Percentiles rank a stretch among this genome's conserved stretches.
Evolutionary conservation across 2,888 invertebrate genomes (phyloP).

Genomic region (Pristionchus exspectatus): DNA sequence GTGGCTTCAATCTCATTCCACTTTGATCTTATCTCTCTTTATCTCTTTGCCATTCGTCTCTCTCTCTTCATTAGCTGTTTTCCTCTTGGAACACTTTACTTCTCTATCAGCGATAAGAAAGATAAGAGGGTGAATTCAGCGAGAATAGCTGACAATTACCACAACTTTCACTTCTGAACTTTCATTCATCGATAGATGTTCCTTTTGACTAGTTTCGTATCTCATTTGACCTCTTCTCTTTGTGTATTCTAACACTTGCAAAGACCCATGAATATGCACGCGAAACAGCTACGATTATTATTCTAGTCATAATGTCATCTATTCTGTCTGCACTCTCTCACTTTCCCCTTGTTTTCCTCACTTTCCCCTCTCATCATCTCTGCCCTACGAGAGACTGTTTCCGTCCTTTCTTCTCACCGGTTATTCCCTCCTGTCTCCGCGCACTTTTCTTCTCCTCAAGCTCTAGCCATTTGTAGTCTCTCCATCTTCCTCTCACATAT

Average conservation of each 20-base stretch:
- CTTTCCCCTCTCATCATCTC: constrained; percentile 5
- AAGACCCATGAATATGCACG: not conserved
- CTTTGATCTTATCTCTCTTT: constrained; percentile 20
- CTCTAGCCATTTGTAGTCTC: constrained; percentile 32
- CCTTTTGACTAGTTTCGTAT: not conserved
- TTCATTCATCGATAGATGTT: not conserved
- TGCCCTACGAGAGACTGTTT: not conserved
- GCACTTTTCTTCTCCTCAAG: constrained; percentile 21
- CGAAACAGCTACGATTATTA: not conserved
- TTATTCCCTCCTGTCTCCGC: not conserved
- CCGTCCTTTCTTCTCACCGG: not conserved
- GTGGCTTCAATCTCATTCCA: not conserved
- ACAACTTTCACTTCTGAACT: constrained; percentile 44
- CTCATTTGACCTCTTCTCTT: constrained; percentile 1
- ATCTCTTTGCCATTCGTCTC: constrained; percentile 8
- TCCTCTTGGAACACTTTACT: not conserved
- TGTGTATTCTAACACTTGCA: constrained; percentile 22
- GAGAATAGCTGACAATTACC: not conserved
- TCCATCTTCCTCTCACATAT: not conserved
- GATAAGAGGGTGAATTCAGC: not conserved
- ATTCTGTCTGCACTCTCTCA: constrained; percentile 8
- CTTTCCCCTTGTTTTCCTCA: not conserved
- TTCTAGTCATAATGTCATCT: not conserved
- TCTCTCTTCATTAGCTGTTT: constrained; percentile 3
- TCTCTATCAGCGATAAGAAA: not conserved